A percentile compares a stretch with the other conserved stretches of the same genome.
Conservation (phyloP, 2,797 vertebrate genomes). For the Fundulus diaphanus region DNA sequence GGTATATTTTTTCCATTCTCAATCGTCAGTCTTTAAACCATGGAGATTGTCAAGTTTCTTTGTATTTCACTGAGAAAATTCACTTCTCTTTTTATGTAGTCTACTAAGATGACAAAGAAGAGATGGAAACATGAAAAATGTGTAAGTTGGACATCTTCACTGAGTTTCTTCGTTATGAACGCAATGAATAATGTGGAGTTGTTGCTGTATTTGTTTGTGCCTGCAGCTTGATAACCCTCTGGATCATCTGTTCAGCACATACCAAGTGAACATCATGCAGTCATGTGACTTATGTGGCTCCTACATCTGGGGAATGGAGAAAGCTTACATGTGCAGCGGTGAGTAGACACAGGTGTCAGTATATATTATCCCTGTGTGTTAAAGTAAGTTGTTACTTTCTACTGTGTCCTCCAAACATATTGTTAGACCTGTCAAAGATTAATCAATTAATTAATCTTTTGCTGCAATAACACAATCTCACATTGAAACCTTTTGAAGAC, state of each 20-base stretch:
- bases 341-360: constrained; percentile 57
- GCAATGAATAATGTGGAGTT: background rate
- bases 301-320: constrained; percentile 98
- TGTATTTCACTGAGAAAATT: background rate
- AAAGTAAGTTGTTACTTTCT: background rate
- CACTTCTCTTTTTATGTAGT: constrained; percentile 61
- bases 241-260: constrained; percentile 90
- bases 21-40: background rate
- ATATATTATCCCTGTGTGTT: background rate
- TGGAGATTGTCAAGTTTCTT: background rate
- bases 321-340: constrained; percentile 94
- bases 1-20: constrained; percentile 57
- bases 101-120: constrained; percentile 85
- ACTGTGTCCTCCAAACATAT: background rate
- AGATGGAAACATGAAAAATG: constrained; percentile 87
- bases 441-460: background rate
- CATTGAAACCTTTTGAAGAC: background rate
- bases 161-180: background rate
- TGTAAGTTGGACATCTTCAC: constrained; percentile 77
- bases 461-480: background rate
- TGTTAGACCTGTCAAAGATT: background rate
- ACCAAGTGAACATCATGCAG: constrained; percentile 96
- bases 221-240: constrained; percentile 86
- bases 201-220: constrained; percentile 2
- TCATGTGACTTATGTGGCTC: constrained; percentile 94